Base-by-base conservation (phyloP, 2,888 invertebrate species). In the Lissocephala sabroskyi region DNA sequence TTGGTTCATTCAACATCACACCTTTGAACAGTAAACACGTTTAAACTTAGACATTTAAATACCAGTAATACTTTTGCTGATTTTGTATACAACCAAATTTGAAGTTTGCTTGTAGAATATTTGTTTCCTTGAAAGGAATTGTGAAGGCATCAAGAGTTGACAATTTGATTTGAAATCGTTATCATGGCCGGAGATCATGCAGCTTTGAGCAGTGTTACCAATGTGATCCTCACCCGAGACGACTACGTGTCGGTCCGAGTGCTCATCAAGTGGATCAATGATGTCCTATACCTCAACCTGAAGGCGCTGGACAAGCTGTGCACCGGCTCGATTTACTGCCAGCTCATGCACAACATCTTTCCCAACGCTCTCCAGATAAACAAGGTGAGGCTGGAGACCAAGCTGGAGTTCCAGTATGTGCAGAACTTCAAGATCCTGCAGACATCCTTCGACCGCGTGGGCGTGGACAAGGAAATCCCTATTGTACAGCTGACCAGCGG, bases 381-480 rank as follows among this genome's bases (percentile, higher is more conserved):
- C 7, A 37, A 19, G 11, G 37, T 37, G 18, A 18, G 18, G 3
- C 19, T 37, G n/a, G 17, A 1, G 2, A 19, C n/a, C 10, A 10
- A 18, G 17, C 3, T 23, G 3, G 37, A 37, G 10, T 18, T 18
- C n/a, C 2, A 37, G 23, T 18, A 19, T 37, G 18, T 37, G 1
- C n/a, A 19, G n/a, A 37, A 37, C 19, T 37, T 19, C 18, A 37
- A 37, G 37, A 2, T 37, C 17, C 18, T 37, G n/a, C 37, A 37
- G 11, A 11, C 19, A n/a, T 18, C 18, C 3, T 37, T 37, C 19
- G 6, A 33, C 4, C 10, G 2, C 4, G 3, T 18, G 17, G 2
- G n/a, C 3, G 19, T 37, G 1, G 16, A 3, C 18, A 37, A n/a
- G 7, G 37, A 37, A 1, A 23, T 37, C 1, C 19, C 37, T 9